Percentiles rank a stretch among this genome's conserved stretches.
Conservation (phyloP, 92 coral and sea anemone genomes). For the Virgularia gustaviana region DNA sequence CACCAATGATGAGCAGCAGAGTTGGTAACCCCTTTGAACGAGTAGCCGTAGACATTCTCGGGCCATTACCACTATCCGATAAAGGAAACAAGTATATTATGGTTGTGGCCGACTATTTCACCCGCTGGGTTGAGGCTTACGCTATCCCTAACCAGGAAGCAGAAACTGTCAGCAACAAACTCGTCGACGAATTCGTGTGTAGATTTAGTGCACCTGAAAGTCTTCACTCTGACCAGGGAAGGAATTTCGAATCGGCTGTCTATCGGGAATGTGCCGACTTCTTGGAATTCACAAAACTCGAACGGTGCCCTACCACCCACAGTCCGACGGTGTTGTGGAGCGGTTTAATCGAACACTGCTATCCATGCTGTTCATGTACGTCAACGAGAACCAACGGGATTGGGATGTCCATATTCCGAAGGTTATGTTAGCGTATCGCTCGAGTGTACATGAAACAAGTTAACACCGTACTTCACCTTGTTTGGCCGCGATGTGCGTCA, state of each 20-base stretch:
- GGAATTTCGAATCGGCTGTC: too few relatives aligned
- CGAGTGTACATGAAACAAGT: background rate
- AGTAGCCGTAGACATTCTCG: constrained; percentile 26
- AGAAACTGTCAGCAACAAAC: constrained; percentile 11
- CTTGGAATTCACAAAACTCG: background rate
- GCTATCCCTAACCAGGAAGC: constrained; percentile 32
- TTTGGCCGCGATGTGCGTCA: background rate
- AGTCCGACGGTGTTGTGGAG: constrained; percentile 10
- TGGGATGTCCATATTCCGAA: constrained; percentile 2
- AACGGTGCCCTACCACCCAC: constrained; percentile 8
- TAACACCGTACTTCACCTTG: background rate
- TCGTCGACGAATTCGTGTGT: constrained; percentile 21
- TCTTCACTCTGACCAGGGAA: constrained; percentile 24
- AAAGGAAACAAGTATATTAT: constrained; percentile 20
- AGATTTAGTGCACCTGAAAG: constrained; percentile 22
- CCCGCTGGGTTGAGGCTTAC: constrained; percentile 32
- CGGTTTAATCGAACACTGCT: constrained; percentile 5
- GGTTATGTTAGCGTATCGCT: background rate
- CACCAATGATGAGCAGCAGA: constrained; percentile 2
- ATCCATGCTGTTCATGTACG: background rate
- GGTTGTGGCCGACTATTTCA: constrained; percentile 21
- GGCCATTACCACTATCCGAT: constrained; percentile 18
- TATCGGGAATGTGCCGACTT: background rate
- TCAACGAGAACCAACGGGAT: constrained; percentile 1
- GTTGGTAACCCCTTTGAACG: constrained; percentile 32